A percentile compares a stretch with the other conserved stretches of the same genome.
These are phyloP conservation scores for Ceratina australensis DNA, from an alignment of 1,140 invertebrate species.

Conservation along the genomic window DNA sequence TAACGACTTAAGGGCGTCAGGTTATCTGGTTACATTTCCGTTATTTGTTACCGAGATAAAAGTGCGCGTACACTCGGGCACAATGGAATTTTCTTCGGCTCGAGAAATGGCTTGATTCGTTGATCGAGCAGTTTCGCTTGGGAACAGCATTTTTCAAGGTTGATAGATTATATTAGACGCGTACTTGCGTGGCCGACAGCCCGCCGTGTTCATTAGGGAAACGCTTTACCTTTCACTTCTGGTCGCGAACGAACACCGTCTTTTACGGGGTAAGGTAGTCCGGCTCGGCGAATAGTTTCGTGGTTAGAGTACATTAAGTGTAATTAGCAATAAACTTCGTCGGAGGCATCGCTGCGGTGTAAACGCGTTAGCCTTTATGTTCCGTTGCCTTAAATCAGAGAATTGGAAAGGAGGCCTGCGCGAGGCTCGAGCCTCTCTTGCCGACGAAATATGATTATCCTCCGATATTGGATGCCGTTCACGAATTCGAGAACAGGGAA, in stretches of 20 bases:
- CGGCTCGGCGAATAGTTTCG: not conserved
- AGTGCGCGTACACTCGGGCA: too few relatives aligned
- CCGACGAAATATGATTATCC: not conserved
- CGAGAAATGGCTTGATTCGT: too few relatives aligned
- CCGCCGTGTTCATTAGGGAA: conserved; percentile 40
- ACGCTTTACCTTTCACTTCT: conserved; percentile 50
- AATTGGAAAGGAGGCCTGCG: not conserved
- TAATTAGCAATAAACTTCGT: not conserved
- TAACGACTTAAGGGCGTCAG: too few relatives aligned
- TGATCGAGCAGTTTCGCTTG: too few relatives aligned
- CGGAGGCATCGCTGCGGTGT: not conserved
- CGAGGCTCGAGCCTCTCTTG: not conserved
- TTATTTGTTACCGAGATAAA: conserved; percentile 22
- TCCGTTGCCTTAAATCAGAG: not conserved
- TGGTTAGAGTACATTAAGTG: conserved; percentile 12
- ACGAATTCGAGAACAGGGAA: too few relatives aligned
- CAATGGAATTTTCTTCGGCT: too few relatives aligned
- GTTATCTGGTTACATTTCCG: not conserved
- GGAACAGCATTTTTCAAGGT: too few relatives aligned
- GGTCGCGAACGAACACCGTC: conserved; percentile 16
- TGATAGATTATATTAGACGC: conserved; percentile 25
- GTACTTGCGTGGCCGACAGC: conserved; percentile 11
- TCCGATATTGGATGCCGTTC: not conserved
- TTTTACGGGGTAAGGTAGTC: conserved; percentile 15
- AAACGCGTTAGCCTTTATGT: not conserved